A percentile compares a stretch with the other conserved stretches of the same genome.
These are phyloP conservation scores for Rattus norvegicus DNA, from an alignment of 2,113 vertebrate species.

Conservation along the genomic window GRCr8 NC_086029.1:68027501-68028000, in stretches of 20 bases:
- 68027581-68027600: not conserved
- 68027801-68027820: not conserved
- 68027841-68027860: not conserved
- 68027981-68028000: not conserved
- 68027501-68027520: not conserved
- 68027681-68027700: not conserved
- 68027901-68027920: not conserved
- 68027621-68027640: not conserved
- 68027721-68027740: not conserved
- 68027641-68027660: not conserved
- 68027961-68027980: not conserved
- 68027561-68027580: not conserved
- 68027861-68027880: not conserved
- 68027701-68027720: not conserved
- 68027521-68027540: not conserved
- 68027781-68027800: not conserved
- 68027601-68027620: not conserved
- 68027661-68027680: not conserved
- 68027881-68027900: not conserved
- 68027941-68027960: conserved; percentile 37
- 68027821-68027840: not conserved
- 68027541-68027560: not conserved
- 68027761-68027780: not conserved
- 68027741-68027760: not conserved
- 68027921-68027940: conserved; percentile 14